Base-by-base conservation (phyloP, 2,888 invertebrate genomes). In the Fabriciana adippe region DNA sequence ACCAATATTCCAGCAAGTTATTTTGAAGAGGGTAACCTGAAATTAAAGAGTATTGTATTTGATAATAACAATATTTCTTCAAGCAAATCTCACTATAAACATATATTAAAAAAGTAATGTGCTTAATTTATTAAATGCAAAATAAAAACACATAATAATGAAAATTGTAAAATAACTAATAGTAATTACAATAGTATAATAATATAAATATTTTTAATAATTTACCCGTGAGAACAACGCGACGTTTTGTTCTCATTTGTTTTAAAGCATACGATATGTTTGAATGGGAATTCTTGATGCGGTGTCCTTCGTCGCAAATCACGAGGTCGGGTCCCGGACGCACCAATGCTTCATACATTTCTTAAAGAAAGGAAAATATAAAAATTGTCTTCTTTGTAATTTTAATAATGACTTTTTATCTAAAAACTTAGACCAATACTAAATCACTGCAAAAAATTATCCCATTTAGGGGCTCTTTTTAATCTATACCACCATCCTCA, bases 251-350 rank as follows among this genome's bases (percentile, higher is more conserved):
- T 76, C 96, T 94, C 92, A 99, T 98, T 82, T 97, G 97, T 83
- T 99, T 99, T 53, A 99, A 92, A 0, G 99, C 98, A 82, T 97
- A 96, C 0, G 99, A 98, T 77, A 99, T 99, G 71, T 98, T 98
- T 1, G 99, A 99, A 81, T 98, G 98, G 0, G 98, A 97, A 86
- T 99, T 99, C 88, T 99, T 99, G 74, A 99, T 99, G 21, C 99
- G 94, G 86, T 99, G 99, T 0, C 99, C 99, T 87, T 99, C 99
- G 78, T 99, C 99, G 83, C 99, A 99, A 72, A 99, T 97, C 0
- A 99, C 97, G 63, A 98, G 89, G 89, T 99, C 98, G 0, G 99
- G 98, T 0, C 99, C 99, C 0, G 98, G 98, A 78, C 95, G 95
- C 0, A 98, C 96, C 50, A 99, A 87, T 0, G 97, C 97, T 73